Evolutionary conservation across 2,797 vertebrate species (phyloP).

Genomic region (Synanceia verrucosa): DNA sequence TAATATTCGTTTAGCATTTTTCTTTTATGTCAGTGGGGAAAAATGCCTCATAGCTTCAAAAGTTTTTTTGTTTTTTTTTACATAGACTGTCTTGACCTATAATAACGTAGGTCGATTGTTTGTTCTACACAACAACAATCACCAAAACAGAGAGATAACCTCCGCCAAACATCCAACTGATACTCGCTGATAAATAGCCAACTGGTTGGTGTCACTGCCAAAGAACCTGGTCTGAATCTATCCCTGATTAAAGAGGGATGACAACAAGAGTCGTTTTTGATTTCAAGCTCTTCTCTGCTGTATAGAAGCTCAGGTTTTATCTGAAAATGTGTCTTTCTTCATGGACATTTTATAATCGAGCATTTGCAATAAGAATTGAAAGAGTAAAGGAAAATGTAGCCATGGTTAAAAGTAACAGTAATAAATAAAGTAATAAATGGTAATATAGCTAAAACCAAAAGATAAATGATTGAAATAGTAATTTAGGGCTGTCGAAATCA

Average conservation of each 20-base stretch:
- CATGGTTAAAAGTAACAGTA: too few relatives aligned
- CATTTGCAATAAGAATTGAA: too few relatives aligned
- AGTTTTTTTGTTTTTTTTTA: slow-evolving; percentile 7
- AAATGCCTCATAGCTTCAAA: slow-evolving; percentile 49
- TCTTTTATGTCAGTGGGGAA: slow-evolving; percentile 38
- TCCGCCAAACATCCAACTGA: slow-evolving; percentile 51
- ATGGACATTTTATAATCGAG: neutral
- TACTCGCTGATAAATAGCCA: slow-evolving; percentile 54
- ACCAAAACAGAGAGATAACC: slow-evolving; percentile 57
- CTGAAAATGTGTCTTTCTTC: neutral
- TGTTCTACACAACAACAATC: slow-evolving; percentile 71
- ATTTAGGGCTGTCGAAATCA: too few relatives aligned
- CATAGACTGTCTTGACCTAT: neutral
- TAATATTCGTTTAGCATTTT: slow-evolving; percentile 34
- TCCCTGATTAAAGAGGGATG: slow-evolving; percentile 49
- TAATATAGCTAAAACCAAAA: too few relatives aligned
- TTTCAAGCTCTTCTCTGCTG: neutral
- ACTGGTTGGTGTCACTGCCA: slow-evolving; percentile 44
- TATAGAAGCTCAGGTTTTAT: slow-evolving; percentile 1
- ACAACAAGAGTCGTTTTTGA: slow-evolving; percentile 23
- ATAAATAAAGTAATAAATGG: neutral
- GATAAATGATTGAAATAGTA: neutral
- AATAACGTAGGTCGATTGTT: slow-evolving; percentile 30
- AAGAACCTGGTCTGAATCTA: slow-evolving; percentile 43
- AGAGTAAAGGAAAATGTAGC: neutral